A percentile compares a stretch with the other conserved stretches of the same genome.
Evolutionary conservation across 2,113 vertebrate genomes (phyloP).

Genomic region (Cebidichthys violaceus): DNA sequence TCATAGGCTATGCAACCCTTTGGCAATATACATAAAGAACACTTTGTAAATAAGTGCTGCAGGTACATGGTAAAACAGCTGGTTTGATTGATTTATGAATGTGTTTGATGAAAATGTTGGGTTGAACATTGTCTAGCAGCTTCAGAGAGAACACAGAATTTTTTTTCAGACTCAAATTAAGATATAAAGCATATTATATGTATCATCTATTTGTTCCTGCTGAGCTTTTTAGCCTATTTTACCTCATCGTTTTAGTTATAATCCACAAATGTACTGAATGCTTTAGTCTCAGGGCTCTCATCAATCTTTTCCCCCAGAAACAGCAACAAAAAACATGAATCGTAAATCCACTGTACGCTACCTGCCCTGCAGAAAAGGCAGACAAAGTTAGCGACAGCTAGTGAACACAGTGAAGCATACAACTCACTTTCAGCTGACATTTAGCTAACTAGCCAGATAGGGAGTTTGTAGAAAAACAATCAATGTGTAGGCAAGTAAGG

Average conservation of each 20-base stretch:
- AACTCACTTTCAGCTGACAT: neutral
- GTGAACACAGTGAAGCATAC: neutral
- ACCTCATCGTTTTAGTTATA: too few species aligned
- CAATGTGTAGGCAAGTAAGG: neutral
- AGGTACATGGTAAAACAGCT: neutral
- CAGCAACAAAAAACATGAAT: too few species aligned
- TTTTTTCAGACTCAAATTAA: neutral
- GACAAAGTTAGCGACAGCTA: too few species aligned
- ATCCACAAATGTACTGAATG: too few species aligned
- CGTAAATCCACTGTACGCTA: too few species aligned
- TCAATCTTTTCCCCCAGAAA: too few species aligned
- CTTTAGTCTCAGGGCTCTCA: too few species aligned
- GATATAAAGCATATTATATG: neutral
- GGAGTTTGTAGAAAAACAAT: neutral
- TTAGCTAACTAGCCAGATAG: neutral
- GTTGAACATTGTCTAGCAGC: neutral
- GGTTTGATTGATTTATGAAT: neutral
- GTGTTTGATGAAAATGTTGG: neutral
- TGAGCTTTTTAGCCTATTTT: too few species aligned
- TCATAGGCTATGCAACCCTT: neutral
- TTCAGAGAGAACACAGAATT: neutral
- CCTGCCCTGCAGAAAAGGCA: too few species aligned
- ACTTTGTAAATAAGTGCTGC: neutral
- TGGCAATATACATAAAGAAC: neutral
- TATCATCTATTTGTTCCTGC: neutral